A percentile compares a stretch with the other conserved stretches of the same genome.
Conservation (phyloP, 2,113 vertebrate genomes). For the Mohoua ochrocephala region DNA sequence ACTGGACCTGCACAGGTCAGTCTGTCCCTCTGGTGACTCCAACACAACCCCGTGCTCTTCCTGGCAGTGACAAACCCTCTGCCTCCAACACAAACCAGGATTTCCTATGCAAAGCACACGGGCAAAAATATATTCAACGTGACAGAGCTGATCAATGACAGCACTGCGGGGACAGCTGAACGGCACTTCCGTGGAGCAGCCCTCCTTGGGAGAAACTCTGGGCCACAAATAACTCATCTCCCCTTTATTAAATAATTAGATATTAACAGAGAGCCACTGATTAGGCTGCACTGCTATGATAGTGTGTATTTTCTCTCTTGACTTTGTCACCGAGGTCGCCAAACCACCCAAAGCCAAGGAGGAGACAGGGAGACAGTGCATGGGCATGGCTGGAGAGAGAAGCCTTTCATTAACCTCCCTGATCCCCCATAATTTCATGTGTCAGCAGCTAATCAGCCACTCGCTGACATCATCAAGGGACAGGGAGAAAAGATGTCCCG, state of each 20-base stretch:
- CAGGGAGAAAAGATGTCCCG: slow-evolving; percentile 46
- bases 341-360: slow-evolving; percentile 39
- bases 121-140: slow-evolving; percentile 5
- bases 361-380: slow-evolving; percentile 9
- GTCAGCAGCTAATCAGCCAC: slow-evolving; percentile 73
- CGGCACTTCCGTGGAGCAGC: background rate
- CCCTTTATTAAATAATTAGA: slow-evolving; percentile 56
- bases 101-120: slow-evolving; percentile 10
- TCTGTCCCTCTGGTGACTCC: background rate
- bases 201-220: background rate
- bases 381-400: slow-evolving; percentile 58
- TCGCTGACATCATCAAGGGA: slow-evolving; percentile 74
- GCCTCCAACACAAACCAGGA: background rate
- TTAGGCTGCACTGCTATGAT: slow-evolving; percentile 2
- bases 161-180: background rate
- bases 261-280: slow-evolving; percentile 39
- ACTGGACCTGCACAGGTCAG: background rate
- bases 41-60: background rate
- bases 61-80: background rate
- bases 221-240: slow-evolving; percentile 28
- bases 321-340: slow-evolving; percentile 55
- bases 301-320: slow-evolving; percentile 30
- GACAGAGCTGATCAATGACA: slow-evolving; percentile 38
- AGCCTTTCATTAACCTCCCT: slow-evolving; percentile 75
- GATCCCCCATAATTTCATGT: slow-evolving; percentile 72